Evolutionary conservation across 35 echinoderm and acorn worm species (phyloP).

Genomic region (Ptychodera flava): DNA sequence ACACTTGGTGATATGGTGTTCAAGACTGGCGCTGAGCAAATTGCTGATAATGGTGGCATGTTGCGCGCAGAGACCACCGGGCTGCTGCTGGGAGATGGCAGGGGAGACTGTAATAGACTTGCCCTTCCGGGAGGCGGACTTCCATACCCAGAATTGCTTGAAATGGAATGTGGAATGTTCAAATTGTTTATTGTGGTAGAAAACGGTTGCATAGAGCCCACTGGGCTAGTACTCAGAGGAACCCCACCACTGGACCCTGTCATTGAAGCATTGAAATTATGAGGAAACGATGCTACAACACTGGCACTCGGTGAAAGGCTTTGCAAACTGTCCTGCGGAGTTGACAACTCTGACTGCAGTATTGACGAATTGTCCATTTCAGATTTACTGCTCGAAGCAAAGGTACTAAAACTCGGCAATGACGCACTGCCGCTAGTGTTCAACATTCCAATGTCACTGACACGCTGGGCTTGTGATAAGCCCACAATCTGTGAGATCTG

Average conservation of each 20-base stretch:
- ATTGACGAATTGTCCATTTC: not conserved
- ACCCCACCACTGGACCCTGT: not conserved
- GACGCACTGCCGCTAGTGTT: too few species aligned
- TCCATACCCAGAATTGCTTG: not conserved
- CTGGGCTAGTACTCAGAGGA: not conserved
- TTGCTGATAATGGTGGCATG: not conserved
- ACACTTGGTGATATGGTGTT: not conserved
- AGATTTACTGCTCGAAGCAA: not conserved
- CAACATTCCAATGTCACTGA: too few species aligned
- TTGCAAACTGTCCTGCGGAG: not conserved
- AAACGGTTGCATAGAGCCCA: not conserved
- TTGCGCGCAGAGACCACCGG: not conserved
- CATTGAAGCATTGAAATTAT: not conserved
- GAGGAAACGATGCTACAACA: not conserved
- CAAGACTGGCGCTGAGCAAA: not conserved
- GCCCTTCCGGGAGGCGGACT: not conserved
- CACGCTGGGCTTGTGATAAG: too few species aligned
- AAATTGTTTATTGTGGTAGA: not conserved
- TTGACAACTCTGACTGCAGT: not conserved
- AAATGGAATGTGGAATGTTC: not conserved
- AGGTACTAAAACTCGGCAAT: not conserved
- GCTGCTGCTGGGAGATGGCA: not conserved
- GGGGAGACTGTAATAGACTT: too few species aligned
- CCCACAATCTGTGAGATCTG: too few species aligned
- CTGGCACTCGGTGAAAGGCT: not conserved